Base-by-base conservation (phyloP, 2,113 vertebrate species). In the Notarius lentiginosus region DNA sequence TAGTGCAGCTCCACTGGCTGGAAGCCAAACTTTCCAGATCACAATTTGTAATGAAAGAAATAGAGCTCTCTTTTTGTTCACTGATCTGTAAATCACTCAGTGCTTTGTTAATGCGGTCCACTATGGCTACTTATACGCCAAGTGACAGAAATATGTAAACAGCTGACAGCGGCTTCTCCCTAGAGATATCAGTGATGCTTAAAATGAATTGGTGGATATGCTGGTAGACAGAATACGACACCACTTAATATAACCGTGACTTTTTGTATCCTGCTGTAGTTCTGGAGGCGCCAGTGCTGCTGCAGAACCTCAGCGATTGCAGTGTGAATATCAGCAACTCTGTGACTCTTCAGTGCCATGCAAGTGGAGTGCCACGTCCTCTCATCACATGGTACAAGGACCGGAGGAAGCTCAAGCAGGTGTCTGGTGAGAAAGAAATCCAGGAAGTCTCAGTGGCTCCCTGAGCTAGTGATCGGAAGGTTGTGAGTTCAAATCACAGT, bases 371-470 rank as follows among this genome's bases (percentile, higher is more conserved):
- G 81, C 97, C 98, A 0, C 91, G 93, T n/a, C 98, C 97, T 7
- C 93, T 93, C 56, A 92, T 98, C 92, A 95, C 95, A 73, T 99
- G 98, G 98, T 98, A 97, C 94, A 99, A 98, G 95, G 95, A 98
- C 86, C 93, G 96, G 72, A 93, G 89, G 81, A 92, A 94, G 89
- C 95, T 99, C 89, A 94, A 94, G 1, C 94, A 95, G 90, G 95
- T 96, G 91, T 96, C 97, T 89, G 98, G 98, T 98, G 94, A 96
- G 95, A 93, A 10, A 56, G 51, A 75, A 86, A 41, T 47, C 20
- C 80, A 27, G 10, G 60, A 63, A 47, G 12, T 82, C 56, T 17
- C 11, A 53, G 11, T 77, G 4, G 30, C 27, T 60, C 30, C 22
- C n/a, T 34, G 30, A 80, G 22, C 51, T 56, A 24, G 24, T 55